Evolutionary conservation across 2,113 vertebrate genomes (phyloP), one percentile per base, ranked within the genome.

Genomic region (Ramphastos sulfuratus): DNA sequence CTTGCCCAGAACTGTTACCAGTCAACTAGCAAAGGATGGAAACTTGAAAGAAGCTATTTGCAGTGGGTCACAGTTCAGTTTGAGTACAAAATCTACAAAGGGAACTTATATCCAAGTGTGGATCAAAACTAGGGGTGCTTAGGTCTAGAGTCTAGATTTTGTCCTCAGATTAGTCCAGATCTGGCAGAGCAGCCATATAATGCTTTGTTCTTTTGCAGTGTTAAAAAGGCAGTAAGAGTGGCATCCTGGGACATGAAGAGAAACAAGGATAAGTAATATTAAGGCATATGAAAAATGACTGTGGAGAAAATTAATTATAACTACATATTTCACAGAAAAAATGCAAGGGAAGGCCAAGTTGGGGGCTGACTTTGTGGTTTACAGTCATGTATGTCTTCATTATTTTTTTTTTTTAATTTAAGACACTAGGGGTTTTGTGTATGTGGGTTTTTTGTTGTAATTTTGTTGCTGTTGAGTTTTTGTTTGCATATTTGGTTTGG

Each of bases 21-120:
- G 6, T 67, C 31, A 82, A 7, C 12, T 69, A n/a, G 8, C 16
- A 82, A 60, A 91, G 28, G 12, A 76, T 31, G 8, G 20, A 82
- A 16, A 33, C 3, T 16, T 7, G 0, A 2, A 64, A 77, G 4
- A 0, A 42, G 14, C 1, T 25, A n/a, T 64, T 87, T 91, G 10
- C 21, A 60, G 37, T 69, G 9, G 27, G 7, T 35, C 10, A 37
- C 2, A 15, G 7, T 37, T 31, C 37, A 69, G 8, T 31, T 37
- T 58, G 12, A 75, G 79, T 9, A 37, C 2, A 8, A 58, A 82
- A 64, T 5, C 5, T 78, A 4, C 17, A 42, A 52, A n/a, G 1
- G 1, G 2, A 67, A 87, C 35, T 72, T 7, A 2, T 37, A 33
- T 25, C 31, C 15, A 58, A 9, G 4, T 67, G 25, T 35, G 19